Base-by-base conservation (phyloP, 2,888 invertebrate genomes). In the Chydorus sphaericus region DNA sequence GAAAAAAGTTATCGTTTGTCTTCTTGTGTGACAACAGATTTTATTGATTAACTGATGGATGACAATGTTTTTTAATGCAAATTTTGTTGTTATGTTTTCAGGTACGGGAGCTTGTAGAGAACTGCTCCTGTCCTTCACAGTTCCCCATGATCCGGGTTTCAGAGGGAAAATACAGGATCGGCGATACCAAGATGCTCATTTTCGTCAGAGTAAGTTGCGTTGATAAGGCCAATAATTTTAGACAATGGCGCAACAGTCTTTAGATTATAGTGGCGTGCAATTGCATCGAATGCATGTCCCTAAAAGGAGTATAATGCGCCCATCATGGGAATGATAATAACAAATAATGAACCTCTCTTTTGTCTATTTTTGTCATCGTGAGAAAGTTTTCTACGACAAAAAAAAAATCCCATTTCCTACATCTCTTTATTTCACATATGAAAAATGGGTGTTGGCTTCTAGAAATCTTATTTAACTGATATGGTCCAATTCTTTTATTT, bases 71-170 rank as follows among this genome's bases (percentile, higher is more conserved):
- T n/a, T n/a, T n/a, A n/a, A n/a, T n/a, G n/a, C n/a, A 36, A n/a
- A 54, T 14, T 20, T 36, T 36, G 11, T 38, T 29, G 26, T 54
- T 37, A 44, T 30, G 44, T 8, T 14, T 29, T 3, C 78, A 94
- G 82, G 94, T 96, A 64, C 81, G 93, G 63, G 91, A 93, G 67
- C 75, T 93, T 69, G 89, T 94, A 55, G 90, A 86, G 66, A 77
- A 85, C 68, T 96, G 94, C 74, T 87, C 85, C 44, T 96, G 94
- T 65, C 93, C 93, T 4, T 88, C 89, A 10, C 93, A 94, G 73
- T 96, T 94, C 72, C 92, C 92, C 1, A 93, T 96, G 89, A 87
- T 93, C 61, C 79, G 92, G 62, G 89, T 94, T 2, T 89, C 92
- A 1, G 94, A 94, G 69, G 94, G 96, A 60, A 96, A 94, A 72